These are phyloP conservation scores for Scaptomyza graminum DNA, from an alignment of 1,140 invertebrate species.

Conservation along the genomic window DNA sequence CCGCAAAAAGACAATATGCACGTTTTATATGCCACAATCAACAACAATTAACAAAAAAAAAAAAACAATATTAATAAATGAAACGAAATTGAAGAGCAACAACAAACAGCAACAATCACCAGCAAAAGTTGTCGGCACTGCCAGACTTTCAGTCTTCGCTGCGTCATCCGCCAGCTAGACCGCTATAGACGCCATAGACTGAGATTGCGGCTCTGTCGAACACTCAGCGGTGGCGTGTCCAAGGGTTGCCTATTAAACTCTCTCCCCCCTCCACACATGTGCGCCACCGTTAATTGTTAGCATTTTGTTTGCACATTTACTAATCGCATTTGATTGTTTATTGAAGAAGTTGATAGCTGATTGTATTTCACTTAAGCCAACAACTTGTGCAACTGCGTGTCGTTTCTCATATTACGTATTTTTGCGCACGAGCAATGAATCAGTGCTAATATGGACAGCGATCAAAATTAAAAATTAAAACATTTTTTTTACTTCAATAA, in stretches of 20 bases:
- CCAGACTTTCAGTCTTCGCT: slow-evolving; percentile 53
- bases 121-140: slow-evolving; percentile 18
- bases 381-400: background rate
- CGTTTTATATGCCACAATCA: slow-evolving; percentile 47
- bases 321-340: slow-evolving; percentile 57
- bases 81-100: slow-evolving; percentile 40
- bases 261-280: background rate
- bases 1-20: slow-evolving; percentile 50
- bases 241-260: slow-evolving; percentile 3
- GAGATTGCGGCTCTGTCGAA: slow-evolving; percentile 6
- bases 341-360: slow-evolving; percentile 29
- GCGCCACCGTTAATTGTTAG: slow-evolving; percentile 47
- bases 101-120: background rate
- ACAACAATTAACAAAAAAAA: slow-evolving; percentile 21
- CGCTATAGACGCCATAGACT: too few relatives aligned
- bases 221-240: slow-evolving; percentile 44
- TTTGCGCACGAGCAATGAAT: background rate
- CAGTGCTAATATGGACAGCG: background rate
- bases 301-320: slow-evolving; percentile 51
- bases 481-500: background rate
- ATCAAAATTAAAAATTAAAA: background rate
- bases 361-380: background rate
- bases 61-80: slow-evolving; percentile 33
- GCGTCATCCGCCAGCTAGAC: slow-evolving; percentile 30
- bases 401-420: slow-evolving; percentile 5